phyloP scores from a whole-genome alignment of 1,140 invertebrate genomes.

The Scylla paramamosain region DNA sequence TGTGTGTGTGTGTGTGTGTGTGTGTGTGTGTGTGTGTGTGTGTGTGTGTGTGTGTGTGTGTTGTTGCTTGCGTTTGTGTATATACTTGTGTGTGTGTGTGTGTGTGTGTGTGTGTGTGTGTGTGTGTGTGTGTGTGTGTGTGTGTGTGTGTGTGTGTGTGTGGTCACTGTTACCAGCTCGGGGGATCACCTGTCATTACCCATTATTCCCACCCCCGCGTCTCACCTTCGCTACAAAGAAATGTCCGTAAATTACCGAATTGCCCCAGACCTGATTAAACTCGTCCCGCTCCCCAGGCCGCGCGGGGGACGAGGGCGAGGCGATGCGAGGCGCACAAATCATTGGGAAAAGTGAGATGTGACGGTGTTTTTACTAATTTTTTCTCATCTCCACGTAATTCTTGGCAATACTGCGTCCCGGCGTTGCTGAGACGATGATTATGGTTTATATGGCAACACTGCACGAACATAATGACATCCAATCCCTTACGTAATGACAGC shows the following conservation, averaged over 20 bases:
- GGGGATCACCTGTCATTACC: constrained; percentile 47
- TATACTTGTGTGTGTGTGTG: constrained; percentile 50
- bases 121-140: constrained; percentile 47
- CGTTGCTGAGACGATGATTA: constrained; percentile 64
- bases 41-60: constrained; percentile 32
- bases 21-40: not conserved
- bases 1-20: too few species aligned
- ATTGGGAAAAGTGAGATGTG: constrained; percentile 61
- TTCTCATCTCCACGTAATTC: constrained; percentile 50
- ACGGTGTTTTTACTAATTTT: constrained; percentile 11
- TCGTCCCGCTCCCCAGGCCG: not conserved
- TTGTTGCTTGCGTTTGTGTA: too few species aligned
- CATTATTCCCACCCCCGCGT: constrained; percentile 45
- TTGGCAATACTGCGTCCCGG: constrained; percentile 26
- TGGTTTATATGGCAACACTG: constrained; percentile 51
- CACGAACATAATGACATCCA: constrained; percentile 68
- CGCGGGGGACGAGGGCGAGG: not conserved
- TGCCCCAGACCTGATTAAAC: constrained; percentile 18
- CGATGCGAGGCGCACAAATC: constrained; percentile 27
- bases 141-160: constrained; percentile 44
- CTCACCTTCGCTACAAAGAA: not conserved
- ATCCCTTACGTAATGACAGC: constrained; percentile 65
- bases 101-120: constrained; percentile 42
- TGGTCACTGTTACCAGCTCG: not conserved
- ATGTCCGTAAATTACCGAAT: constrained; percentile 51